Evolutionary conservation across 2,113 vertebrate species (phyloP), one percentile per base, ranked within the genome.

Genomic region (Seriola aureovittata): DNA sequence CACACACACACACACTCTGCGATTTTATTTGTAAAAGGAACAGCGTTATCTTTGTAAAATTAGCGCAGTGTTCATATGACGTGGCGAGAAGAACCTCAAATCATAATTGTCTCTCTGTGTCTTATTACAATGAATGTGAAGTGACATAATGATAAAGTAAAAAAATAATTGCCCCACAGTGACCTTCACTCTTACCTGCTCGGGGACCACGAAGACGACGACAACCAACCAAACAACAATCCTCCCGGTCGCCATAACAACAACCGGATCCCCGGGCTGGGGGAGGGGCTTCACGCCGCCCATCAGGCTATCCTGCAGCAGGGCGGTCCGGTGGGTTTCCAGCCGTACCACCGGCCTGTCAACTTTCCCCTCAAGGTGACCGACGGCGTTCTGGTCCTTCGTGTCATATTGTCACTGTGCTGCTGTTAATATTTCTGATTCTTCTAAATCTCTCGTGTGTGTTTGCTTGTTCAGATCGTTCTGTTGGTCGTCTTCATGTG

Each of bases 281-380:
- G 97, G 8, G 98, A 99, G 88, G 98, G 98, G 59, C 96, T 99
- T 81, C 97, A 99, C 5, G 97, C 97, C 3, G 98, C 97, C 64
- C 98, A 99, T 89, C 98, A 99, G 93, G 98, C 98, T 93, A 98
- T 99, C 82, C 94, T 99, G 70, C 98, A 98, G 66, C 98, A 98
- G 89, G 97, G 97, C 10, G 97, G 97, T 25, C 98, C 98, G 7
- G 93, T 99, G 10, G 97, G 97, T 71, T 98, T 98, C 91, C 97
- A 98, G 94, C 97, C 97, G 48, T 99, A 99, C 91, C 97, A 96
- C n/a, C 96, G 97, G 71, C 98, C 98, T 71, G 80, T 96, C 82
- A 94, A 97, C 82, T 99, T 99, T 85, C 95, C 97, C 2, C 94
- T 99, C 83, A 97, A 97, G 97, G 97, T 99, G 89, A 74, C 94